phyloP scores from a whole-genome alignment of 53 echinoderm and acorn worm genomes.

The Mesocentrotus franciscanus region DNA sequence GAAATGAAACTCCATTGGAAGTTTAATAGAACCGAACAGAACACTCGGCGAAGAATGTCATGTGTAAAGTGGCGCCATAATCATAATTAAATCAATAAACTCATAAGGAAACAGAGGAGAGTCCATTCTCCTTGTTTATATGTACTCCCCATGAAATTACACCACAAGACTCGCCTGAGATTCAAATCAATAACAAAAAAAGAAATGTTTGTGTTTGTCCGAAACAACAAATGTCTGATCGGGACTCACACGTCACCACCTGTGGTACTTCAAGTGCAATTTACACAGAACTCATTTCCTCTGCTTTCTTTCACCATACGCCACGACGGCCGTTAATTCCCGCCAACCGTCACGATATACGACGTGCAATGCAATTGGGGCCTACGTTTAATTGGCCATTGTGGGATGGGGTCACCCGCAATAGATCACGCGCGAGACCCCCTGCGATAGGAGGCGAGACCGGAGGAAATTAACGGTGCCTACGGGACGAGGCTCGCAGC shows the following conservation, averaged over 20 bases:
- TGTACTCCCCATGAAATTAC: neutral
- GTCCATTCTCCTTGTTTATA: neutral
- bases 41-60: neutral
- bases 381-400: constrained; percentile 45
- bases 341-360: constrained; percentile 1
- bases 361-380: constrained; percentile 32
- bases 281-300: constrained; percentile 50
- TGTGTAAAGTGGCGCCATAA: neutral
- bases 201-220: neutral
- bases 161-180: neutral
- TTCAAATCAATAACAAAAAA: neutral
- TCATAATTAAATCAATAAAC: neutral
- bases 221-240: constrained; percentile 7
- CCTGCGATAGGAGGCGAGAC: neutral
- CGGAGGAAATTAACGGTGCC: constrained; percentile 58
- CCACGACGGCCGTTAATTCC: constrained; percentile 35
- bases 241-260: neutral
- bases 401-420: neutral
- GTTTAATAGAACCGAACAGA: neutral
- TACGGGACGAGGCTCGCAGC: neutral
- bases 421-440: constrained; percentile 36
- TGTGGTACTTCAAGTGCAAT: constrained; percentile 36
- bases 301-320: neutral
- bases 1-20: neutral
- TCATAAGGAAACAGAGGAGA: neutral